Percentiles rank a stretch among this genome's conserved stretches.
Evolutionary conservation across 2,113 vertebrate species (phyloP).

Genomic region (Parus major): DNA sequence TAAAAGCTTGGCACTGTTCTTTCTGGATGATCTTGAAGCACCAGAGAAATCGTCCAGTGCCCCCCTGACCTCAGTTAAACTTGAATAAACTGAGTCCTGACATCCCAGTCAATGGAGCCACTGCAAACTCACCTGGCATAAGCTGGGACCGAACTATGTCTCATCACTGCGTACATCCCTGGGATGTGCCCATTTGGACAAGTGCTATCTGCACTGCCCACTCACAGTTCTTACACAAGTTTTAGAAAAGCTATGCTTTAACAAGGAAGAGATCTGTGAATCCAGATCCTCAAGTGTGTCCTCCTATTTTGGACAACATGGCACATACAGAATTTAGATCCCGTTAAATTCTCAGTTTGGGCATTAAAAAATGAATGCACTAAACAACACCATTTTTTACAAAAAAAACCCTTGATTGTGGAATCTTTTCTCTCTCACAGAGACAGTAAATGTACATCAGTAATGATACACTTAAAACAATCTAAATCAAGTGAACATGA

Average conservation of each 20-base stretch:
- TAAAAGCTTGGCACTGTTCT: neutral
- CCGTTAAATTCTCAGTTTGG: neutral
- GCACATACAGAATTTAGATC: neutral
- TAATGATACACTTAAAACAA: slow-evolving; percentile 62
- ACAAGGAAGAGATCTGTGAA: neutral
- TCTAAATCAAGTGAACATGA: slow-evolving; percentile 66
- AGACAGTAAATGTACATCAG: neutral
- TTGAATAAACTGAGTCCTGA: neutral
- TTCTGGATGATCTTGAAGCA: neutral
- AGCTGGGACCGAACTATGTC: accelerated
- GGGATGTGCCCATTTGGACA: neutral
- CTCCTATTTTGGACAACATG: neutral
- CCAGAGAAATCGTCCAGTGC: neutral
- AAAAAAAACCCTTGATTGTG: neutral
- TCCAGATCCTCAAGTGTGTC: neutral
- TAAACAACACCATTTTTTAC: neutral
- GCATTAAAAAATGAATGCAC: neutral
- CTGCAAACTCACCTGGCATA: neutral
- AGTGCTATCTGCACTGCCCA: neutral
- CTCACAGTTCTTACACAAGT: neutral
- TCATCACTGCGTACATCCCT: neutral
- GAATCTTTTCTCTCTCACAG: neutral
- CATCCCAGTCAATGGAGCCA: neutral
- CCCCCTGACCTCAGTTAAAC: neutral
- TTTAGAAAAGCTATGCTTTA: neutral